Percentiles rank a stretch among this genome's conserved stretches.
These are phyloP conservation scores for Nyctalus aviator DNA, from an alignment of 2,797 vertebrate species.

Conservation along the genomic window DNA sequence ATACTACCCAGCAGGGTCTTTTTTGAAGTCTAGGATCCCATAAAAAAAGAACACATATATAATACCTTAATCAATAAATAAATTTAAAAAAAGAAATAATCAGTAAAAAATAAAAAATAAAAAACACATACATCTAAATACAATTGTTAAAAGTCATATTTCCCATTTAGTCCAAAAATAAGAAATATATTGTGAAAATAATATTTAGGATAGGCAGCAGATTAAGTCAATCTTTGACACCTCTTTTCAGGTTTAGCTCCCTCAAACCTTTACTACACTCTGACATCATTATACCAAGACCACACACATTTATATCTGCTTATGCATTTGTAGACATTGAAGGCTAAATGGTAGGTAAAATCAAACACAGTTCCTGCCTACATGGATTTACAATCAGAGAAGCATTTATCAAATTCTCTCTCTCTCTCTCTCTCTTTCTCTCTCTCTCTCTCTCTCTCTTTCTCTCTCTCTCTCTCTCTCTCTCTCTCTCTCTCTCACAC, in stretches of 20 bases:
- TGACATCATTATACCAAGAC: not conserved
- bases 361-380: not conserved
- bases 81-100: too few relatives aligned
- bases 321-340: not conserved
- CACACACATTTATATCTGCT: not conserved
- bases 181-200: not conserved
- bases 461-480: too few relatives aligned
- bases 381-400: not conserved
- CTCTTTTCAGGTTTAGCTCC: not conserved
- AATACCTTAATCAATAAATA: too few relatives aligned
- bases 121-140: not conserved
- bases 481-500: not conserved
- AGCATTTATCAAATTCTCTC: not conserved
- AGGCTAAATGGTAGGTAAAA: not conserved
- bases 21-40: slow-evolving; percentile 51
- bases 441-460: too few relatives aligned
- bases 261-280: not conserved
- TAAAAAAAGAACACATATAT: too few relatives aligned
- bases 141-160: not conserved
- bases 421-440: too few relatives aligned
- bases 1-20: not conserved
- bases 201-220: not conserved
- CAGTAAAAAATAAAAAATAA: too few relatives aligned
- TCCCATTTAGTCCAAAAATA: not conserved
- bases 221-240: not conserved